phyloP scores from a whole-genome alignment of 2,113 vertebrate genomes.

The Sylvicapra grimmia region DNA sequence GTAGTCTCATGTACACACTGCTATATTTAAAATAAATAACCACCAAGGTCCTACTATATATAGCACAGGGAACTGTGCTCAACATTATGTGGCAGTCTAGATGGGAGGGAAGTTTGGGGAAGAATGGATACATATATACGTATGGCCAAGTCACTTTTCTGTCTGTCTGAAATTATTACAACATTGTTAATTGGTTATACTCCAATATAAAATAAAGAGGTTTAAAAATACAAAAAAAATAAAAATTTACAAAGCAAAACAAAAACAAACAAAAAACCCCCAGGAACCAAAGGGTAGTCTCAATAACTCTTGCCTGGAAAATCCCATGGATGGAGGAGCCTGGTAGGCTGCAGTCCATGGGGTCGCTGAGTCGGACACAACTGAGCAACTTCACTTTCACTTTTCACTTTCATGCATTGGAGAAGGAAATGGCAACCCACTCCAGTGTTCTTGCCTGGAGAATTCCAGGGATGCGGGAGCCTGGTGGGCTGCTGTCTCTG shows the following conservation, averaged over 20 bases:
- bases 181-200: neutral
- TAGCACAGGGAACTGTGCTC: neutral
- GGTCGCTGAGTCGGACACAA: accelerated
- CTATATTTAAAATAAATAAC: neutral
- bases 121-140: neutral
- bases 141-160: neutral
- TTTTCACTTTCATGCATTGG: neutral
- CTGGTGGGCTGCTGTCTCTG: neutral
- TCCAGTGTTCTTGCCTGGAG: neutral
- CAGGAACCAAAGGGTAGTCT: neutral
- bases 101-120: neutral
- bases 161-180: neutral
- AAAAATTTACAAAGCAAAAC: neutral
- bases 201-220: neutral
- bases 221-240: neutral
- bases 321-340: neutral
- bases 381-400: neutral
- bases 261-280: neutral
- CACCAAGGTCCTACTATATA: neutral
- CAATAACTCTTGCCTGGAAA: neutral
- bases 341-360: neutral
- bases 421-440: neutral
- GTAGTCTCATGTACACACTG: neutral
- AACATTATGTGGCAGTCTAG: neutral
- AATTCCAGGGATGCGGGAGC: neutral